phyloP scores from a whole-genome alignment of 2,797 vertebrate species.

The Myioborus miniatus region DNA sequence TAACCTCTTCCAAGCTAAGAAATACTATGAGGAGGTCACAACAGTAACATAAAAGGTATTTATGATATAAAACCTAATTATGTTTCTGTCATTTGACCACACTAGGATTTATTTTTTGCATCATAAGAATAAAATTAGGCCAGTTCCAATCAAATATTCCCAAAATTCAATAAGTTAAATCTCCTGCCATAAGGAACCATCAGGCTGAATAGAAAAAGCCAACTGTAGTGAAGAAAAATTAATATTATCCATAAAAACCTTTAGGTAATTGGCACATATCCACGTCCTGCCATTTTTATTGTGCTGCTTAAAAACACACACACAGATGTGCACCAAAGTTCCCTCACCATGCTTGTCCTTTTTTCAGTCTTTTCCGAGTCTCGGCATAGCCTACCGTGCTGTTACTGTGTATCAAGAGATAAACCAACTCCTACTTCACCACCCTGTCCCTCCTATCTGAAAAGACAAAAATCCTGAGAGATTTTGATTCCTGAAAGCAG shows the following conservation, averaged over 20 bases:
- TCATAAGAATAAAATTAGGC: not conserved
- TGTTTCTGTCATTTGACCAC: not conserved
- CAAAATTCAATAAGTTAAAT: not conserved
- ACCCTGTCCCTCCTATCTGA: not conserved
- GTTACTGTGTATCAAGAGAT: not conserved
- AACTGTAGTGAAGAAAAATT: not conserved
- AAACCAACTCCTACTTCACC: not conserved
- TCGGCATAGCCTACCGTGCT: not conserved
- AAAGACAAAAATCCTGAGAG: not conserved
- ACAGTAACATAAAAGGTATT: not conserved
- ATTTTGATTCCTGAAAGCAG: not conserved
- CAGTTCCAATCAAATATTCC: not conserved
- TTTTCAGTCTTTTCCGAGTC: not conserved
- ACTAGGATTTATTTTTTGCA: not conserved
- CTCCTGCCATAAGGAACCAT: not conserved
- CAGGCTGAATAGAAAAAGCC: not conserved
- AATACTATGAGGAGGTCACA: not conserved
- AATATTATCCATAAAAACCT: not conserved
- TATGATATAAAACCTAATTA: not conserved
- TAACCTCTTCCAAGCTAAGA: not conserved
- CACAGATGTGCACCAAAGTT: not conserved
- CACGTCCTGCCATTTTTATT: not conserved
- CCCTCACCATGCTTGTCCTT: not conserved
- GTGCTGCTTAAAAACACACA: not conserved
- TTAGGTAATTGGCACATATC: not conserved